These are phyloP conservation scores for Lota lota DNA, from an alignment of 2,113 vertebrate species.

Conservation along the genomic window DNA sequence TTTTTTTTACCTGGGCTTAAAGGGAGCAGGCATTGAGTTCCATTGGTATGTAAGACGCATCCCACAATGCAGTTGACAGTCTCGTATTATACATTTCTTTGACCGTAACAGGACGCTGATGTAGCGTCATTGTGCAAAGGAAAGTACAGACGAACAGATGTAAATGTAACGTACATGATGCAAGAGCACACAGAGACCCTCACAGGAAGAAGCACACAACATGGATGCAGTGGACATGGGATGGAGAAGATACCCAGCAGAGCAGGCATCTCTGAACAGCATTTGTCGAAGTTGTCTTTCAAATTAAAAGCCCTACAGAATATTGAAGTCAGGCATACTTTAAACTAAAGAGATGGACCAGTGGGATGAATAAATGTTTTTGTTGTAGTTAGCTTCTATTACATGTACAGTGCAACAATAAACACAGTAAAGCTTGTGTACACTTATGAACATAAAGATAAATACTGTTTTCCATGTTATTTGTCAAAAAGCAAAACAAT, in stretches of 20 bases:
- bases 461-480: constrained; percentile 52
- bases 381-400: constrained; percentile 64
- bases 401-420: constrained; percentile 65
- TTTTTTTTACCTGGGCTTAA: constrained; percentile 38
- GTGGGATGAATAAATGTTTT: constrained; percentile 70
- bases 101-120: constrained; percentile 28
- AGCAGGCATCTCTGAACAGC: constrained; percentile 50
- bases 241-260: background rate
- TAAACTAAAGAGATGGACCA: constrained; percentile 44
- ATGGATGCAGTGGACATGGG: background rate
- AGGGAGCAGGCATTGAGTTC: constrained; percentile 45
- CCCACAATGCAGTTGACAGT: constrained; percentile 49
- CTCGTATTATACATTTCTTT: constrained; percentile 64
- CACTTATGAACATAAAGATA: constrained; percentile 44
- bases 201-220: background rate
- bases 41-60: constrained; percentile 5
- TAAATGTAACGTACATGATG: background rate
- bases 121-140: background rate
- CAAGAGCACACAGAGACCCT: background rate
- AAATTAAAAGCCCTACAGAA: constrained; percentile 60
- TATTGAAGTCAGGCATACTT: constrained; percentile 53
- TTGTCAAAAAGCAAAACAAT: constrained; percentile 32
- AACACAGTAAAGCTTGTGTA: constrained; percentile 30
- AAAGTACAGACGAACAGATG: background rate
- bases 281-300: constrained; percentile 55